Percentiles rank a stretch among this genome's conserved stretches.
phyloP scores from a whole-genome alignment of 2,888 invertebrate genomes.

The Eulithis prunata region DNA sequence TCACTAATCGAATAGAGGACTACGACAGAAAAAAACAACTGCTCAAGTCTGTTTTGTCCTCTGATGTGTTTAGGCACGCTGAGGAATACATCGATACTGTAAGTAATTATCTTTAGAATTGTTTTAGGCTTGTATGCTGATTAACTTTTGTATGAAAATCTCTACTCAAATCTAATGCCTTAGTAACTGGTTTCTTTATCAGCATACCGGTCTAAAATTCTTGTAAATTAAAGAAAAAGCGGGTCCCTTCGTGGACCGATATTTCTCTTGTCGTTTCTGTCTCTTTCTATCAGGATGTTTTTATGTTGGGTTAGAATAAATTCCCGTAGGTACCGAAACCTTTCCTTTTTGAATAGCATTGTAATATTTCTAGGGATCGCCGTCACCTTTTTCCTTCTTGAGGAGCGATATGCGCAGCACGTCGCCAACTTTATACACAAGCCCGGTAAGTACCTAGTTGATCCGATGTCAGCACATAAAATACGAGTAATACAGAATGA shows the following conservation, averaged over 20 bases:
- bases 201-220: too few species aligned
- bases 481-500: too few species aligned
- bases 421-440: background rate
- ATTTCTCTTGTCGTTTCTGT: too few species aligned
- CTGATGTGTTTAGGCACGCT: slow-evolving; percentile 13
- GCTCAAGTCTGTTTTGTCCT: slow-evolving; percentile 7
- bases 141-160: too few species aligned
- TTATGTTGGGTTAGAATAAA: too few species aligned
- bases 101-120: slow-evolving; percentile 8
- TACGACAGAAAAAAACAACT: slow-evolving; percentile 38
- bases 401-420: background rate
- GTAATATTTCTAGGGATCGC: slow-evolving; percentile 2
- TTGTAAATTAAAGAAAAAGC: too few species aligned
- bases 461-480: too few species aligned
- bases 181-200: too few species aligned
- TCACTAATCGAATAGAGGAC: slow-evolving; percentile 51
- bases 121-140: background rate
- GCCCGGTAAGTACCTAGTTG: slow-evolving; percentile 2
- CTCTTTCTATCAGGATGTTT: too few species aligned
- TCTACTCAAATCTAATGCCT: too few species aligned
- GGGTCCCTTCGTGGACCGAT: too few species aligned
- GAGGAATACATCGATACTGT: slow-evolving; percentile 28
- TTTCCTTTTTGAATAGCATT: background rate
- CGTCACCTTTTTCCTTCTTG: background rate
- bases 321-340: too few species aligned